Percentiles rank a stretch among this genome's conserved stretches.
Evolutionary conservation across 1,140 invertebrate genomes (phyloP).

Genomic region (Tetramorium alpestre): DNA sequence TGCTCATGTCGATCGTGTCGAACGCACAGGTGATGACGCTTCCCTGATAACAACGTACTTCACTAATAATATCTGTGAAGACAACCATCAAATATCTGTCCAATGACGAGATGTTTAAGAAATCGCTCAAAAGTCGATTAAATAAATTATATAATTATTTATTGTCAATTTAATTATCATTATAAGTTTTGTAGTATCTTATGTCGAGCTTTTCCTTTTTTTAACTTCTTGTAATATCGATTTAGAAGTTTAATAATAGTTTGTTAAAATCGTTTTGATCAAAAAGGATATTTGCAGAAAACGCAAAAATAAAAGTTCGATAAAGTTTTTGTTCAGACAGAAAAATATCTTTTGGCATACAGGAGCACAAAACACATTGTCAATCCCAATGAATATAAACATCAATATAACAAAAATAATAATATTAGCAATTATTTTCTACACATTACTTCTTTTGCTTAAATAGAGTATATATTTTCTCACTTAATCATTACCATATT

Average conservation of each 20-base stretch:
- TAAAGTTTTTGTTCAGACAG: not conserved
- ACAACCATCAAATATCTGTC: constrained; percentile 3
- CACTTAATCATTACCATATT: not conserved
- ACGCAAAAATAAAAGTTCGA: not conserved
- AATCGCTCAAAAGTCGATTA: not conserved
- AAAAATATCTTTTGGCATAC: not conserved
- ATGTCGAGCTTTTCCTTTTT: not conserved
- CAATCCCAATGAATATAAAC: not conserved
- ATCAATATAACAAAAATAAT: not conserved
- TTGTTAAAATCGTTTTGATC: not conserved
- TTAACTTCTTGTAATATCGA: not conserved
- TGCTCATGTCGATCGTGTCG: not conserved
- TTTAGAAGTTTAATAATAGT: not conserved
- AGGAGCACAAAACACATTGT: not conserved
- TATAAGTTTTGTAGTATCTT: not conserved
- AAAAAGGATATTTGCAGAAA: not conserved
- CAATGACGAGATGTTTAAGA: not conserved
- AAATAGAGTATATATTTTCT: not conserved
- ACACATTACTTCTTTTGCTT: not conserved
- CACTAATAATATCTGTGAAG: constrained; percentile 3
- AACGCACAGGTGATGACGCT: not conserved
- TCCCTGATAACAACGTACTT: constrained; percentile 17
- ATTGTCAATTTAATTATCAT: not conserved
- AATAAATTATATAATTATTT: not conserved
- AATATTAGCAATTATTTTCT: not conserved